Conservation (phyloP, 2,888 invertebrate species). For the Nowickia ferox region DNA sequence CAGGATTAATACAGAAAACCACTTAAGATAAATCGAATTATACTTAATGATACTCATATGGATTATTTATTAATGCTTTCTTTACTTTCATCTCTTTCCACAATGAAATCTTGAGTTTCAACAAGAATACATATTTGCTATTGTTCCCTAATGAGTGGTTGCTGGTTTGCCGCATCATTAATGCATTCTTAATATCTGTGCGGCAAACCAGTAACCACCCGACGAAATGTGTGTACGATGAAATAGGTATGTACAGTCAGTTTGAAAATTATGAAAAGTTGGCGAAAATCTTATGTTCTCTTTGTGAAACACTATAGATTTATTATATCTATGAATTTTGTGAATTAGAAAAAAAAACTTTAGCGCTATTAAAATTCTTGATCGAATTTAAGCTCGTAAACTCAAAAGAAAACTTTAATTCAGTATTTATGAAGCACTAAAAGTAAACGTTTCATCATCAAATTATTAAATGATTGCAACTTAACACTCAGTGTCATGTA, state of each 20-base stretch:
- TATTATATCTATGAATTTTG: background rate
- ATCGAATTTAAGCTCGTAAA: too few species aligned
- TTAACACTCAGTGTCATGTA: constrained; percentile 41
- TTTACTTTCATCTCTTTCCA: constrained; percentile 5
- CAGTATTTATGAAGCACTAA: constrained; percentile 30
- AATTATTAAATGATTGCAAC: constrained; percentile 42
- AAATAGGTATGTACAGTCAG: background rate
- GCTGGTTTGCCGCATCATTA: too few species aligned
- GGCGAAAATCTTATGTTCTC: background rate
- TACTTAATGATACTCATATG: constrained; percentile 57
- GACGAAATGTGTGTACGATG: background rate
- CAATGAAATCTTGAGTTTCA: constrained; percentile 41
- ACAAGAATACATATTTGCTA: background rate
- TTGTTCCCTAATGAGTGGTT: background rate
- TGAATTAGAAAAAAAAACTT: too few species aligned
- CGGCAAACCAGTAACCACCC: too few species aligned
- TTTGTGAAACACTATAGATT: background rate
- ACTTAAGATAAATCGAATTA: constrained; percentile 79
- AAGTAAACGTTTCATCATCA: constrained; percentile 9
- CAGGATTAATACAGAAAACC: constrained; percentile 78
- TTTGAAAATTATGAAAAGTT: constrained; percentile 23
- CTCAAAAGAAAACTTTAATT: background rate
- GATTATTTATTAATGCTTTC: constrained; percentile 51
- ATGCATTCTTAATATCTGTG: too few species aligned
- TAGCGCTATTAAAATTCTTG: too few species aligned